These are phyloP conservation scores for Aldabrachelys gigantea DNA, from an alignment of 2,113 vertebrate genomes.

Conservation along the genomic window DNA sequence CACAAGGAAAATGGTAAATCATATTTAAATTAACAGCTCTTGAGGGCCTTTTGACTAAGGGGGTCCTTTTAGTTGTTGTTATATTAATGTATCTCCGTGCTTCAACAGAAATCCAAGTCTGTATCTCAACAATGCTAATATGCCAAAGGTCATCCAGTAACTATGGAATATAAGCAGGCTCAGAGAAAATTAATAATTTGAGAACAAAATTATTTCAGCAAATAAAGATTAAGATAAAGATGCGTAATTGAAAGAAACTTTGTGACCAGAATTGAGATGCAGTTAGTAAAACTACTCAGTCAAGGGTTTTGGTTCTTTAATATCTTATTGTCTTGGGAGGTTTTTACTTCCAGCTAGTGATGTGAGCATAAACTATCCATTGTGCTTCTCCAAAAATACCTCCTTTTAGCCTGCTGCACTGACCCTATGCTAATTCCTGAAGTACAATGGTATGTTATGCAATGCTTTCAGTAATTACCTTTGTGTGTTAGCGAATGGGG, in stretches of 20 bases:
- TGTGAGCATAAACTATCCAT: background rate
- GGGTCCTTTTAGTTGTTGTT: background rate
- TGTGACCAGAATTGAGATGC: background rate
- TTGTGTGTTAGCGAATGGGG: background rate
- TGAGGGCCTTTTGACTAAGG: background rate
- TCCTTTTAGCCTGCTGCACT: background rate
- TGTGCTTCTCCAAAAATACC: background rate
- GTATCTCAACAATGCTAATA: background rate
- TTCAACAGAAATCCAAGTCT: background rate
- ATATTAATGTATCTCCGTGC: background rate
- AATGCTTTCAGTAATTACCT: conserved; percentile 7
- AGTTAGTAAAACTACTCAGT: rapidly evolving
- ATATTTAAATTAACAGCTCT: background rate
- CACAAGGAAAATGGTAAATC: background rate
- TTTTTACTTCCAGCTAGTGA: background rate
- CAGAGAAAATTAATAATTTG: background rate
- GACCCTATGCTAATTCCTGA: background rate
- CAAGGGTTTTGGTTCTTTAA: background rate
- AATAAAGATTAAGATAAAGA: background rate
- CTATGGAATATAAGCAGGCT: background rate
- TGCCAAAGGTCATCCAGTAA: background rate
- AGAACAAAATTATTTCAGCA: background rate
- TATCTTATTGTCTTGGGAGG: background rate
- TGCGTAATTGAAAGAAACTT: rapidly evolving
- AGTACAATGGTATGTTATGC: background rate